Conservation (phyloP, 2,888 invertebrate species). For the Dorcus parallelipipedus region DNA sequence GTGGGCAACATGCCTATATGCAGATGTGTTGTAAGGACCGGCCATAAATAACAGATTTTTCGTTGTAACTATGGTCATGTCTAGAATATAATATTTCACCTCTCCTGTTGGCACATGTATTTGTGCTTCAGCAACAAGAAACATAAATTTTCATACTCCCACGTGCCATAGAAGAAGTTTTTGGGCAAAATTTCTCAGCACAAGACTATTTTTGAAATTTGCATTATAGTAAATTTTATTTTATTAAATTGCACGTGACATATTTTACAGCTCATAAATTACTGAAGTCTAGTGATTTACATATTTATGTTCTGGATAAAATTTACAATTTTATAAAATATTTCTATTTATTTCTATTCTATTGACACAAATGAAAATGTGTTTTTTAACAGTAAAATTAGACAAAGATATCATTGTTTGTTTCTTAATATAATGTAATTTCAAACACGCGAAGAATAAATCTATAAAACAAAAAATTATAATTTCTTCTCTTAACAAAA, state of each 20-base stretch:
- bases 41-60: conserved; percentile 18
- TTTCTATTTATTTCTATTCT: neutral
- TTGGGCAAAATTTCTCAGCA: conserved; percentile 1
- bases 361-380: neutral
- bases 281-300: neutral
- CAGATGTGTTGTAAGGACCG: conserved; percentile 12
- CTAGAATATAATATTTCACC: conserved; percentile 33
- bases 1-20: conserved; percentile 6
- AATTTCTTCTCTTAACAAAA: too few relatives aligned
- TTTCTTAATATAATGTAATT: too few relatives aligned
- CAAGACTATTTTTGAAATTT: conserved; percentile 1
- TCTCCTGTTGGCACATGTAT: conserved; percentile 28
- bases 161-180: conserved; percentile 10
- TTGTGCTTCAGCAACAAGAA: conserved; percentile 21
- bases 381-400: too few relatives aligned
- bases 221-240: neutral
- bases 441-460: too few relatives aligned
- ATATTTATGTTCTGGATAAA: neutral
- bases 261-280: neutral
- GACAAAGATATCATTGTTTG: too few relatives aligned
- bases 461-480: too few relatives aligned
- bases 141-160: conserved; percentile 29
- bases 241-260: neutral
- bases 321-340: neutral
- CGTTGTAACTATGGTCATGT: conserved; percentile 26